Percentiles rank a stretch among this genome's conserved stretches.
Evolutionary conservation across 2,797 vertebrate genomes (phyloP).

Genomic region (Chiropotes sagulatus): DNA sequence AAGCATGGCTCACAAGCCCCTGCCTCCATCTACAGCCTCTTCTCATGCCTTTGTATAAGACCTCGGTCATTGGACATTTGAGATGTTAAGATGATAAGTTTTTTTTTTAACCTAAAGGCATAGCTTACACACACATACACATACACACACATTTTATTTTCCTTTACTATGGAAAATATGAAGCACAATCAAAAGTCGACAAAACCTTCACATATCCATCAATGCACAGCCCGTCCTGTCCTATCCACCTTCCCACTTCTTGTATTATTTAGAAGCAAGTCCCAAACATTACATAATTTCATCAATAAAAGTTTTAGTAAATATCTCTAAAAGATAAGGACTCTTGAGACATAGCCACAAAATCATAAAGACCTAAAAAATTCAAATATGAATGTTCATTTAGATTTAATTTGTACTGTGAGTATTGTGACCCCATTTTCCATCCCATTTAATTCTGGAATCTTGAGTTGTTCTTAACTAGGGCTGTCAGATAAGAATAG

Average conservation of each 20-base stretch:
- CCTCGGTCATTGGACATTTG: not conserved
- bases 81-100: not conserved
- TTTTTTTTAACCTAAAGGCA: not conserved
- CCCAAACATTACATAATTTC: not conserved
- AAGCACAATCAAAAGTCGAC: not conserved
- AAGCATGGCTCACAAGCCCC: not conserved
- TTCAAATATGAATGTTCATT: not conserved
- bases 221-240: not conserved
- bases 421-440: not conserved
- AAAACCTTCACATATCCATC: not conserved
- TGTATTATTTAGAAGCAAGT: constrained; percentile 29
- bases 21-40: not conserved
- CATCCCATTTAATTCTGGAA: not conserved
- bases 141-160: not conserved
- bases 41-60: not conserved
- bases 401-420: constrained; percentile 4
- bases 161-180: constrained; percentile 15
- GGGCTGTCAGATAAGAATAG: not conserved
- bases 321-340: constrained; percentile 41
- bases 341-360: not conserved
- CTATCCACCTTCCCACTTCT: not conserved
- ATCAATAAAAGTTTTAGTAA: constrained; percentile 40
- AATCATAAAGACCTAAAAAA: not conserved
- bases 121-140: not conserved
- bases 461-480: constrained; percentile 44